Conservation (phyloP, 2,888 invertebrate genomes). For the Bombylius discolor region DNA sequence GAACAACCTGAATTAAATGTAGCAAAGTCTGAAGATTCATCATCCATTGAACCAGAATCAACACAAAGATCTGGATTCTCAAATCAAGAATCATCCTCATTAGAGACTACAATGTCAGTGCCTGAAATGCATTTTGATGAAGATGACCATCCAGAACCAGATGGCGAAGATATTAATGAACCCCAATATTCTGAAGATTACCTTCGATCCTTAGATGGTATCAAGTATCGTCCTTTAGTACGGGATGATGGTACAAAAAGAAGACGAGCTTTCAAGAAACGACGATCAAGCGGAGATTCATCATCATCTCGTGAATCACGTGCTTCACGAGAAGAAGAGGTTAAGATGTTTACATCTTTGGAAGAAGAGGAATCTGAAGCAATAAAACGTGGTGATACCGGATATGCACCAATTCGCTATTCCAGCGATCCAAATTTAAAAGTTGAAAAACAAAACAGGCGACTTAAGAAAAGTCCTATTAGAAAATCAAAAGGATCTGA, state of each 20-base stretch:
- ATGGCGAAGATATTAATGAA: conserved; percentile 25
- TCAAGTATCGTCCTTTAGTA: conserved; percentile 46
- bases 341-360: conserved; percentile 49
- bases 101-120: conserved; percentile 13
- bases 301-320: conserved; percentile 46
- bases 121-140: conserved; percentile 44
- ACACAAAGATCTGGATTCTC: conserved; percentile 27
- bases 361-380: conserved; percentile 47
- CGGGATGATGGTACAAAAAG: conserved; percentile 49
- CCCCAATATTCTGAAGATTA: conserved; percentile 35
- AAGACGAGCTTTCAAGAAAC: conserved; percentile 46
- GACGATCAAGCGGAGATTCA: conserved; percentile 43
- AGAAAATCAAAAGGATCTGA: conserved; percentile 22
- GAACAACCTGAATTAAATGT: background rate
- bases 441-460: conserved; percentile 24
- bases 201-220: conserved; percentile 49
- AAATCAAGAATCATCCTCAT: conserved; percentile 22
- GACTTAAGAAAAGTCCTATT: conserved; percentile 31
- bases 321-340: conserved; percentile 49
- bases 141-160: conserved; percentile 36
- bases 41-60: conserved; percentile 28
- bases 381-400: conserved; percentile 23
- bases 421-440: conserved; percentile 28
- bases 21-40: conserved; percentile 28
- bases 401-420: conserved; percentile 31